phyloP scores from a whole-genome alignment of 1,140 invertebrate genomes.

The Sweltsa coloradensis region DNA sequence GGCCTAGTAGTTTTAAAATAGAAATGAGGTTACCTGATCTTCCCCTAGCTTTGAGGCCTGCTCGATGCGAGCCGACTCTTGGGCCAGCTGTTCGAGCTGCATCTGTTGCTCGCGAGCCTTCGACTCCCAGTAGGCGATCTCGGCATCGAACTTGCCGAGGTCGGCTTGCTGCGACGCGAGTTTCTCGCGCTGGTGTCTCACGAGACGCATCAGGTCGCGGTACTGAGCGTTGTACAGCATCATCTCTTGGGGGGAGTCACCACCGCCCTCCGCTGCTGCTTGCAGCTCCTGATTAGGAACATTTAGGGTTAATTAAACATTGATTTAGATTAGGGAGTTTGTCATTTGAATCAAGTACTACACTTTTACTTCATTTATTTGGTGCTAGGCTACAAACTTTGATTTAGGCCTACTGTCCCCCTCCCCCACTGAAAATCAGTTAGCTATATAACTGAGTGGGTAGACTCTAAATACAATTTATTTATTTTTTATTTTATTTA shows the following conservation, averaged over 20 bases:
- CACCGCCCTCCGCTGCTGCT: slow-evolving; percentile 11
- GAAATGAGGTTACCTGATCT: slow-evolving; percentile 47
- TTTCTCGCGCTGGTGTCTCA: slow-evolving; percentile 83
- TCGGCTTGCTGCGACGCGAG: slow-evolving; percentile 77
- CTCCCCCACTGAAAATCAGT: too few species aligned
- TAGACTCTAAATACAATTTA: too few species aligned
- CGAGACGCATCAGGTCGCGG: slow-evolving; percentile 66
- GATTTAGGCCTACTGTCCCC: too few species aligned
- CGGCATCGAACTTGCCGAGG: slow-evolving; percentile 78
- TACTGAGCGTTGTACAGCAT: slow-evolving; percentile 46
- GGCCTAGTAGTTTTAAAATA: too few species aligned
- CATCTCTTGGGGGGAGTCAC: slow-evolving; percentile 24
- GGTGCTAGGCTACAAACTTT: too few species aligned
- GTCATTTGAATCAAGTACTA: slow-evolving; percentile 1
- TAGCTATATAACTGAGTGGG: too few species aligned
- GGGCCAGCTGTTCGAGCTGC: slow-evolving; percentile 67
- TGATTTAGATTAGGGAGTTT: background rate
- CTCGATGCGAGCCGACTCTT: slow-evolving; percentile 68
- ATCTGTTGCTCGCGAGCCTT: slow-evolving; percentile 75
- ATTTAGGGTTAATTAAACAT: slow-evolving; percentile 11
- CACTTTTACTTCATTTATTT: too few species aligned
- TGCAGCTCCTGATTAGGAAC: slow-evolving; percentile 36
- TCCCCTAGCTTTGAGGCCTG: slow-evolving; percentile 57
- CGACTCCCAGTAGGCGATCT: slow-evolving; percentile 79
- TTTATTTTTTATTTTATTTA: too few species aligned